These are phyloP conservation scores for Sebastes matsubarae DNA, from an alignment of 2,797 vertebrate genomes.

Conservation along the genomic window DNA sequence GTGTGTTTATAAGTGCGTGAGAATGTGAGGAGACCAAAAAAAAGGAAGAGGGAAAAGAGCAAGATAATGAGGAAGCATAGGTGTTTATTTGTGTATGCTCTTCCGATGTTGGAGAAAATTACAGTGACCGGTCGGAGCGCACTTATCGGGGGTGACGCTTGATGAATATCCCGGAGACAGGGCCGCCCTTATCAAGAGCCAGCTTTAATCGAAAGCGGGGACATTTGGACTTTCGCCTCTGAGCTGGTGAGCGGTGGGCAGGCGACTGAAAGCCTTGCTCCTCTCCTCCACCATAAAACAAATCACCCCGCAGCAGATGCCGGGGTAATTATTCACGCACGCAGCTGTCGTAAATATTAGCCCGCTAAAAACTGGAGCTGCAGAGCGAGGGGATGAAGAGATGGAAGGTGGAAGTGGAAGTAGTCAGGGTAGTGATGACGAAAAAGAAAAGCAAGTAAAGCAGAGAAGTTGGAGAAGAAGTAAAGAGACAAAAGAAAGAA, in stretches of 20 bases:
- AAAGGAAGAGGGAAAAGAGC: conserved; percentile 5
- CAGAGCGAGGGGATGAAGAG: conserved; percentile 25
- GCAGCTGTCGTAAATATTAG: conserved; percentile 81
- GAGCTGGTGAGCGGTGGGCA: conserved; percentile 39
- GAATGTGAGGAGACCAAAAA: conserved; percentile 1
- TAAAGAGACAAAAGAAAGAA: conserved; percentile 33
- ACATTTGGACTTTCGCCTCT: conserved; percentile 73
- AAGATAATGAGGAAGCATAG: conserved; percentile 13
- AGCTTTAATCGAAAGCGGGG: conserved; percentile 82
- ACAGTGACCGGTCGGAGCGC: conserved; percentile 69
- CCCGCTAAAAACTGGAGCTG: conserved; percentile 55
- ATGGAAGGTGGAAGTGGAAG: conserved; percentile 4
- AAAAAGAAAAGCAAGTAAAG: conserved; percentile 17
- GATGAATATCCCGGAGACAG: conserved; percentile 79
- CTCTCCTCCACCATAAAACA: conserved; percentile 72
- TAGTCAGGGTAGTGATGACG: not conserved
- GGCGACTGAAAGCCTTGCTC: conserved; percentile 44
- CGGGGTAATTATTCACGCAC: conserved; percentile 82
- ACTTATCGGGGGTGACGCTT: conserved; percentile 68
- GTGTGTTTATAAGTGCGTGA: conserved; percentile 4
- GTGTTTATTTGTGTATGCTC: conserved; percentile 46
- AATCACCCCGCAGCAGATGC: conserved; percentile 83
- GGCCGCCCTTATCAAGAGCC: conserved; percentile 75
- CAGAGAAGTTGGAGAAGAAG: conserved; percentile 26
- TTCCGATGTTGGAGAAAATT: conserved; percentile 58